A percentile compares a stretch with the other conserved stretches of the same genome.
These are phyloP conservation scores for Phortica magna DNA, from an alignment of 2,888 invertebrate genomes.

Conservation along the genomic window DNA sequence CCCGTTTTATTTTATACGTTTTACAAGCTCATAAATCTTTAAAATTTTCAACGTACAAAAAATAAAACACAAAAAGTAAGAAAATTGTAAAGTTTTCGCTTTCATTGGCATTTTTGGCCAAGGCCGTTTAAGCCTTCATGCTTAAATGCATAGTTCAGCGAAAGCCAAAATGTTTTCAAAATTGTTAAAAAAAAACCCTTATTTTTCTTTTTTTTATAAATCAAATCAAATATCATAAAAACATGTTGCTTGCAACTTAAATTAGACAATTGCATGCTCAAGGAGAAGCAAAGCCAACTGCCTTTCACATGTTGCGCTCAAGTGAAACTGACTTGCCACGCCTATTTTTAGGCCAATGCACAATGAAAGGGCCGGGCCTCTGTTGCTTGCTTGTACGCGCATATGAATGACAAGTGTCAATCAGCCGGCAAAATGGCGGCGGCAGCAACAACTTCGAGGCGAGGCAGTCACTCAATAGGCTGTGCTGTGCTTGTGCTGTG, in stretches of 20 bases:
- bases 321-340: neutral
- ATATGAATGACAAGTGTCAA: slow-evolving; percentile 33
- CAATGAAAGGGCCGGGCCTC: slow-evolving; percentile 4
- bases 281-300: neutral
- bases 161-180: neutral
- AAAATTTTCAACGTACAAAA: neutral
- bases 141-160: neutral
- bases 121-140: neutral
- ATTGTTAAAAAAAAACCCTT: no score
- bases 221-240: neutral
- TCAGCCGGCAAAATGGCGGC: slow-evolving; percentile 23
- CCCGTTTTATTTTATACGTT: neutral
- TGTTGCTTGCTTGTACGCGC: slow-evolving; percentile 16
- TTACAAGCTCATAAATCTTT: neutral
- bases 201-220: no score
- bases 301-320: slow-evolving; percentile 15
- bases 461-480: neutral
- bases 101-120: neutral
- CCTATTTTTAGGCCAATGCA: neutral
- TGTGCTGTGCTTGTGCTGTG: no score
- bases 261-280: neutral
- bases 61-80: neutral
- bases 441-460: neutral
- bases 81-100: neutral
- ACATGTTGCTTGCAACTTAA: neutral